Conservation (phyloP, 64 coral and sea anemone genomes). For the Orbicella faveolata region DNA sequence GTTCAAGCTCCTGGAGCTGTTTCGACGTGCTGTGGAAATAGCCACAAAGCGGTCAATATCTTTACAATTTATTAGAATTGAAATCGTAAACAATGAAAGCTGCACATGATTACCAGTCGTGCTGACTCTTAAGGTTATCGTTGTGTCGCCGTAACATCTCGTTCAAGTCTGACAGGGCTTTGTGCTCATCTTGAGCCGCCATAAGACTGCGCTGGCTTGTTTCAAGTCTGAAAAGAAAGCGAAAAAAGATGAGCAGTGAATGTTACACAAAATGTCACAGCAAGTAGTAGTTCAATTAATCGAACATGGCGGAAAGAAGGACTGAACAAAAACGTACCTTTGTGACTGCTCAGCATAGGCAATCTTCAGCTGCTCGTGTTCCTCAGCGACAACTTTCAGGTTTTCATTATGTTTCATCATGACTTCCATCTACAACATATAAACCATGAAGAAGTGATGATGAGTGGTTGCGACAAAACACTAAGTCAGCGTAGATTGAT, state of each 20-base stretch:
- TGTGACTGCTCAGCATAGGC: constrained; percentile 95
- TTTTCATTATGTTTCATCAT: constrained; percentile 57
- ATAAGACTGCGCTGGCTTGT: constrained; percentile 81
- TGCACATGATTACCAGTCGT: constrained; percentile 67
- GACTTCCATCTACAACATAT: constrained; percentile 61
- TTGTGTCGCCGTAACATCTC: constrained; percentile 95
- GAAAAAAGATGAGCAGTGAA: not conserved
- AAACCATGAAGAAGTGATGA: not conserved
- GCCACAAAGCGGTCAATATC: not conserved
- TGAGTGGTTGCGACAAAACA: not conserved
- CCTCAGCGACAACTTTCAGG: constrained; percentile 64
- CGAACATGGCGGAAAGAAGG: not conserved
- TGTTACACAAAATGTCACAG: too few relatives aligned
- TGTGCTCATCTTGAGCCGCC: constrained; percentile 91
- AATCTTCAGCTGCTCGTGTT: constrained; percentile 82
- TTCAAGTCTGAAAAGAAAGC: constrained; percentile 61
- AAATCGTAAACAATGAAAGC: too few relatives aligned
- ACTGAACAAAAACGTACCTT: constrained; percentile 28
- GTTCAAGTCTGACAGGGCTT: constrained; percentile 87
- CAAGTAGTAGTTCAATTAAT: too few relatives aligned
- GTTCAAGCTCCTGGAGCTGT: constrained; percentile 82
- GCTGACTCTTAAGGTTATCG: constrained; percentile 95
- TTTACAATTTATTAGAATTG: too few relatives aligned
- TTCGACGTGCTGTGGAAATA: constrained; percentile 67
- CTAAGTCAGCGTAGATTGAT: not conserved